phyloP scores from a whole-genome alignment of 2,888 invertebrate genomes.

The Yponomeuta cagnagella region DNA sequence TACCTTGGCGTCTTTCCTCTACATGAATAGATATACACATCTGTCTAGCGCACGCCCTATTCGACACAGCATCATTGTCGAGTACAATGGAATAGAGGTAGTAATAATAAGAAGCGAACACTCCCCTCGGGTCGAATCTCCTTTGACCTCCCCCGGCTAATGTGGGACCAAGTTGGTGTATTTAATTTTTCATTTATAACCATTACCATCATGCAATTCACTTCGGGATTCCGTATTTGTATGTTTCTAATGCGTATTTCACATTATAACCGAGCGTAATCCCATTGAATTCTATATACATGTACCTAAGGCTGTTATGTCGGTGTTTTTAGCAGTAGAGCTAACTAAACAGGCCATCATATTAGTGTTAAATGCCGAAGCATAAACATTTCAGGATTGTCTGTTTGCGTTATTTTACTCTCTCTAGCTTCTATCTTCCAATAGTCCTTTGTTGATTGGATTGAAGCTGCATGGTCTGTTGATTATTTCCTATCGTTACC shows the following conservation, averaged over 20 bases:
- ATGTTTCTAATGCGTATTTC: background rate
- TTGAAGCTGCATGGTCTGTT: no score
- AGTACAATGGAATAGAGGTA: background rate
- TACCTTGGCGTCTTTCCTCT: conserved; percentile 15
- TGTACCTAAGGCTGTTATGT: no score
- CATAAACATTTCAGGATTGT: no score
- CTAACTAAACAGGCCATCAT: no score
- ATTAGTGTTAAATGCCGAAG: no score
- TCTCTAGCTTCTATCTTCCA: no score
- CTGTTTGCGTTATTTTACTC: no score
- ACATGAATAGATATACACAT: background rate
- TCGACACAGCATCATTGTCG: background rate
- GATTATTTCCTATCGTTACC: no score
- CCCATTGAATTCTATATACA: no score
- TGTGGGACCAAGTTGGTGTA: background rate
- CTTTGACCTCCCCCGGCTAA: background rate
- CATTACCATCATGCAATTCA: background rate
- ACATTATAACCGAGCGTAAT: no score
- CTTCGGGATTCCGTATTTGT: background rate
- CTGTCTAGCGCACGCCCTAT: background rate
- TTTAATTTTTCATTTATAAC: background rate
- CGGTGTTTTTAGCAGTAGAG: no score
- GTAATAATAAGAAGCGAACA: background rate
- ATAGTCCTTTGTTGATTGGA: no score
- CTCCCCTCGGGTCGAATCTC: background rate